Base-by-base conservation (phyloP, 2,888 invertebrate species). In the Acanthosoma haemorrhoidale region DNA sequence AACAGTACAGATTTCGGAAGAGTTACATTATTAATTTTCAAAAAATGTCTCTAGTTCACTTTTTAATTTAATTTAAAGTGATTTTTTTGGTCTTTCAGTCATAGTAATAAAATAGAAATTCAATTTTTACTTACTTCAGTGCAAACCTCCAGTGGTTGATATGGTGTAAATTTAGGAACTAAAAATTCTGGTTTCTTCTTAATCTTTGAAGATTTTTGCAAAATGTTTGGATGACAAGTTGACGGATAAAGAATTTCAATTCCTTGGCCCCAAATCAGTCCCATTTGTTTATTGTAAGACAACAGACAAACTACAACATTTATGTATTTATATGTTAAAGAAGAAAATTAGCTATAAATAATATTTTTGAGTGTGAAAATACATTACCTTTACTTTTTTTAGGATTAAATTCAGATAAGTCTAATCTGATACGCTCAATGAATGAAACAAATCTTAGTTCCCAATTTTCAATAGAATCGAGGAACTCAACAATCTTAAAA, bases 381-480 rank as follows among this genome's bases (percentile, higher is more conserved):
- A 36, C 36, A 36, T 29, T 68, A 29, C 58, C 70, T 18, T 69
- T 58, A 31, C 39, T 25, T n/a, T 69, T 63, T 36, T 71, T 60
- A 8, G 38, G 15, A 18, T 38, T 38, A 15, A 71, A 57, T 11
- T 51, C 34, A 36, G 64, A 5, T 31, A 64, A 29, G 8, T 68
- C 39, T 5, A 58, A 38, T 15, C 25, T 4, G 3, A 68, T 29
- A 15, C 58, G 58, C n/a, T 15, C 18, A 58, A 68, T 59, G 15
- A 11, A 9, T 8, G 34, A 25, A 11, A 68, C 4, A 38, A 36
- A 29, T 21, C 25, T 25, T 16, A 68, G n/a, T 25, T 31, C 31
- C 58, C 59, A 38, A 16, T 38, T 68, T 36, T 68, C 21, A 16
- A 68, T 8, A 32, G 59, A 68, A 36, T 57, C 15, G 16, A 58